A percentile compares a stretch with the other conserved stretches of the same genome.
These are phyloP conservation scores for Spheniscus mendiculus DNA, from an alignment of 2,113 vertebrate genomes.

Conservation along the genomic window DNA sequence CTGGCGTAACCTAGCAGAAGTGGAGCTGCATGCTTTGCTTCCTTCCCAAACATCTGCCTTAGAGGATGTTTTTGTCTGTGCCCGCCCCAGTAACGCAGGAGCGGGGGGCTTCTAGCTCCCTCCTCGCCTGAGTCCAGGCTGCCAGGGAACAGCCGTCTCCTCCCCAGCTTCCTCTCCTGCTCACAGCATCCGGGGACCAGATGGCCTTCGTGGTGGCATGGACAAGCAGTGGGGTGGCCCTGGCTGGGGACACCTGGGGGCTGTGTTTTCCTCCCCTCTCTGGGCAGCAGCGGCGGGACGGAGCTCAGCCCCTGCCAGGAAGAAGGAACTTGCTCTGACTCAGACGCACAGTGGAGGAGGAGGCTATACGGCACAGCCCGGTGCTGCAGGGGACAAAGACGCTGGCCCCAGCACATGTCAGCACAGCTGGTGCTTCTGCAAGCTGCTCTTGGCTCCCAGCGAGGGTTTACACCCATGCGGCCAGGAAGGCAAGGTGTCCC, in stretches of 20 bases:
- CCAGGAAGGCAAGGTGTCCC: not conserved
- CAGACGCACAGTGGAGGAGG: fast-evolving
- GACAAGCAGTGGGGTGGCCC: not conserved
- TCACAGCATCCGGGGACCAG: fast-evolving
- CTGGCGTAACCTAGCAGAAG: not conserved
- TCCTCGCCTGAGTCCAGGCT: fast-evolving
- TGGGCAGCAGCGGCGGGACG: fast-evolving
- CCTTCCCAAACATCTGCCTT: conserved; percentile 21
- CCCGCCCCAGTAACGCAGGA: not conserved
- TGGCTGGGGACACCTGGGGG: not conserved
- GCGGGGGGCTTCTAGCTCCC: not conserved
- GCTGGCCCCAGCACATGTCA: not conserved
- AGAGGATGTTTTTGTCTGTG: not conserved
- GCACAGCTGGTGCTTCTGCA: not conserved
- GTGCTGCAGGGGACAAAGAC: not conserved
- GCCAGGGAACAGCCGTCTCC: fast-evolving
- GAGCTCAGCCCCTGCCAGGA: not conserved
- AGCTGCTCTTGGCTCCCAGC: not conserved
- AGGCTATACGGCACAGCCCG: not conserved
- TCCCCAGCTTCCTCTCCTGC: not conserved
- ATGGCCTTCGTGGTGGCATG: fast-evolving
- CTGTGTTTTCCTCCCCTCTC: not conserved
- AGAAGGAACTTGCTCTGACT: not conserved
- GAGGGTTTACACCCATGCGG: not conserved
- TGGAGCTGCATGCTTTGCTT: not conserved